Evolutionary conservation across 1,140 invertebrate genomes (phyloP), one percentile per base, ranked within the genome.

Genomic region (Lineus longissimus): DNA sequence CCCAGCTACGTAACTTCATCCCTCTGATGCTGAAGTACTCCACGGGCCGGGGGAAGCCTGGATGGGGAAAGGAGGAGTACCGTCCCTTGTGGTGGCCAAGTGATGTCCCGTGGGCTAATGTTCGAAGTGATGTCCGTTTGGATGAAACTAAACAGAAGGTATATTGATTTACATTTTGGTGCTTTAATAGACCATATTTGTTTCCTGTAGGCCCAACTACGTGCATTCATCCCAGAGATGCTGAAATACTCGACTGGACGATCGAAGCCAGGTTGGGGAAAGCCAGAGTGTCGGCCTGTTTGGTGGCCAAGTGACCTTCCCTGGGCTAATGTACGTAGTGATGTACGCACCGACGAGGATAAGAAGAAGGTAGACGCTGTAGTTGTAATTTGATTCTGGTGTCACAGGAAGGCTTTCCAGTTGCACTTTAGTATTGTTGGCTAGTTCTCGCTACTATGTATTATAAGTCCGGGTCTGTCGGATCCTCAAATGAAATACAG

Each of bases 241-340:
- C 84, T 98, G 64, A 97, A 97, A 83, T 97, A 97, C 83, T 97
- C 94, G 0, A 97, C 95, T 60, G 92, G 95, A 0, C 84, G 95
- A 66, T 95, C 95, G 45, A 98, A 98, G 81, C 95, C 95, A 29
- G 95, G 95, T 19, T 98, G 95, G 95, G 95, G 95, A 0, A 88
- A 94, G 74, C 92, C 95, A 73, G 94, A 93, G 17, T 97, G 93
- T 41, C 85, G 93, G 69, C 95, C 95, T 45, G 89, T 91, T 0
- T 98, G 95, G 95, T 98, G 95, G 95, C 95, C 95, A 13, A 91
- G 92, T 80, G 94, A 97, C 81, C 84, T 97, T 66, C 94, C 94
- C 0, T 98, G 94, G 94, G 95, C 94, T 22, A 98, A 98, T 85
- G 94, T 98, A 1, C 85, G 95, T 63, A 97, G 96, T 91, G 95